Evolutionary conservation across 2,888 invertebrate genomes (phyloP), one percentile per base, ranked within the genome.

Genomic region (Candidula unifasciata): DNA sequence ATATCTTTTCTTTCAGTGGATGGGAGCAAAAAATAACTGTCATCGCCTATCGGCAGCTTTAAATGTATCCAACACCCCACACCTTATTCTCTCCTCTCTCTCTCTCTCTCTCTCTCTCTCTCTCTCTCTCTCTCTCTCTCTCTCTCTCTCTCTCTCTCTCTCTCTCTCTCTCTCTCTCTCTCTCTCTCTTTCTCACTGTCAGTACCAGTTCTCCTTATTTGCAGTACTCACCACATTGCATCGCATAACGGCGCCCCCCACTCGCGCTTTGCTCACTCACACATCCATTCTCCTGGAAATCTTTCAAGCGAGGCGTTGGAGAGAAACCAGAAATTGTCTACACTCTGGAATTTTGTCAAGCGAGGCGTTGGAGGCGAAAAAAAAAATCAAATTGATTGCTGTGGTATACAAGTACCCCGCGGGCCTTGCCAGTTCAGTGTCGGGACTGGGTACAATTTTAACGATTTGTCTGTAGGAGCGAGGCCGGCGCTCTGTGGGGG

Each of bases 301-400:
- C 16, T n/a, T 10, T 52, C 44, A 73, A 13, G 44, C n/a, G 37
- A 73, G 73, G 44, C 52, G 73, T 27, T 13, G 13, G 73, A 44
- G 44, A n/a, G n/a, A n/a, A n/a, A n/a, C n/a, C n/a, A n/a, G n/a
- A n/a, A n/a, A n/a, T n/a, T n/a, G n/a, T n/a, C n/a, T n/a, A n/a
- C n/a, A n/a, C n/a, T n/a, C 69, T 44, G 13, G 44, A 27, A 73
- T 24, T 52, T 10, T n/a, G 3, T 52, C 44, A 73, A 13, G 44
- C n/a, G 37, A 73, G 73, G 44, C 52, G 73, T 27, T 13, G 13
- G 73, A 44, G 44, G 52, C 18, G 44, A 73, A 60, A 73, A 60
- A 60, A 60, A 60, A 68, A 73, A 73, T 73, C 44, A 37, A 73
- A 73, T 73, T 73, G 37, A 44, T 73, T 73, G 44, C 73, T 10